Conservation (phyloP, 2,113 vertebrate genomes). For the Pterocles orientalis region DNA sequence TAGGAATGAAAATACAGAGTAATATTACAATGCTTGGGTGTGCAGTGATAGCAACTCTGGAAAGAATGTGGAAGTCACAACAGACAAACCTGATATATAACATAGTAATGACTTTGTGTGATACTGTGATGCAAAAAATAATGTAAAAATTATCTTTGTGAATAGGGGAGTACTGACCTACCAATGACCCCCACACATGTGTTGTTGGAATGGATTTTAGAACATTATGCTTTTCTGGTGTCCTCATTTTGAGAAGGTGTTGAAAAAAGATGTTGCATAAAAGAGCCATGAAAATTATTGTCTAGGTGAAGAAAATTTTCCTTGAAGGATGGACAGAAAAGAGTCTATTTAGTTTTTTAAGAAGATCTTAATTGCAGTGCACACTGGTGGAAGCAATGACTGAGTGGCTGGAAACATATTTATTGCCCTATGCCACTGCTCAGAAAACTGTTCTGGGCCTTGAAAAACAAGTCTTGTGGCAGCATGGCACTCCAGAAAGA, state of each 20-base stretch:
- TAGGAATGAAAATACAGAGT: not conserved
- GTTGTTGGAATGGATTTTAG: not conserved
- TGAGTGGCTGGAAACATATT: no score
- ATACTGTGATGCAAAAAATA: not conserved
- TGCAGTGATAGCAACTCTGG: not conserved
- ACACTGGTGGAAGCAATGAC: not conserved
- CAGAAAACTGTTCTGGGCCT: no score
- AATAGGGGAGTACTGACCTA: not conserved
- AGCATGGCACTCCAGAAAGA: no score
- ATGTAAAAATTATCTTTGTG: not conserved
- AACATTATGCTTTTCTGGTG: not conserved
- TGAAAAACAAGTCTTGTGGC: no score
- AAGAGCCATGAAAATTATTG: not conserved
- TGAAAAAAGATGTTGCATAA: not conserved
- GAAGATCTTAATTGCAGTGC: not conserved
- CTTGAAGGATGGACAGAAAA: not conserved
- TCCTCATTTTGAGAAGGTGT: not conserved
- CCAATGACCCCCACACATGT: fast-evolving
- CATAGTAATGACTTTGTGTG: not conserved
- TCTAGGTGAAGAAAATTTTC: not conserved
- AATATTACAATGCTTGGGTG: not conserved
- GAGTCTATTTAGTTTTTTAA: not conserved
- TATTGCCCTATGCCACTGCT: no score
- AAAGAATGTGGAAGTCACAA: not conserved
- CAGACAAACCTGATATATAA: not conserved